These are phyloP conservation scores for Trissolcus brochymenae DNA, from an alignment of 2,888 invertebrate species.

Conservation along the genomic window DNA sequence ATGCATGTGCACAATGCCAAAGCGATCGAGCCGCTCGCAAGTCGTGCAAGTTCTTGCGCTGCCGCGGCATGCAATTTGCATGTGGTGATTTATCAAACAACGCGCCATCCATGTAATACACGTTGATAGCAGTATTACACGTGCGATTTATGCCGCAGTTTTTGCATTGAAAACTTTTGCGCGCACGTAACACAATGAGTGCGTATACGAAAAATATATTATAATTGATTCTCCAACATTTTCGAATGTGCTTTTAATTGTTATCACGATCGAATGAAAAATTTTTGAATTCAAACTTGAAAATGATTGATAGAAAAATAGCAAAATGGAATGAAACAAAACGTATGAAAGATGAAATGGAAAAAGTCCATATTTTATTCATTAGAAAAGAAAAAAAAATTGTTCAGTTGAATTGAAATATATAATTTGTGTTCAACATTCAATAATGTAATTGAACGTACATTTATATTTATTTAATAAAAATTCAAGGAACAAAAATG, in stretches of 20 bases:
- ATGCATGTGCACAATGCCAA: constrained; percentile 48
- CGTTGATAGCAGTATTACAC: constrained; percentile 74
- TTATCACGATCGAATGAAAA: constrained; percentile 23
- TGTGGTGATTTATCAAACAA: constrained; percentile 74
- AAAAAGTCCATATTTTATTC: no score
- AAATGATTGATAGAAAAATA: no score
- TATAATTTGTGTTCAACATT: no score
- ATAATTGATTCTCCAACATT: constrained; percentile 16
- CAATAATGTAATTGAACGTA: no score
- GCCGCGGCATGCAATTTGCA: constrained; percentile 67
- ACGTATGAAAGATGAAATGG: constrained; percentile 5
- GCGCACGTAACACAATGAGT: constrained; percentile 36
- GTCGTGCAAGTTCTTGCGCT: constrained; percentile 51
- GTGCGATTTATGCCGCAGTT: constrained; percentile 70
- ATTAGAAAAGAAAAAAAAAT: no score
- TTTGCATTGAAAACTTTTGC: constrained; percentile 27
- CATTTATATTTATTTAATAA: neutral
- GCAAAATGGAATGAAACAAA: no score
- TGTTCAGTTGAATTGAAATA: no score
- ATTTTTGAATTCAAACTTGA: no score
- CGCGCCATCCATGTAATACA: constrained; percentile 74
- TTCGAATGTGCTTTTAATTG: constrained; percentile 15
- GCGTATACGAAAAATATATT: constrained; percentile 49
- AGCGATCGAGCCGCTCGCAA: constrained; percentile 50
- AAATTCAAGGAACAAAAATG: neutral